Percentiles rank a stretch among this genome's conserved stretches.
These are phyloP conservation scores for Meta bourneti DNA, from an alignment of 2,888 invertebrate species.

Conservation along the genomic window DNA sequence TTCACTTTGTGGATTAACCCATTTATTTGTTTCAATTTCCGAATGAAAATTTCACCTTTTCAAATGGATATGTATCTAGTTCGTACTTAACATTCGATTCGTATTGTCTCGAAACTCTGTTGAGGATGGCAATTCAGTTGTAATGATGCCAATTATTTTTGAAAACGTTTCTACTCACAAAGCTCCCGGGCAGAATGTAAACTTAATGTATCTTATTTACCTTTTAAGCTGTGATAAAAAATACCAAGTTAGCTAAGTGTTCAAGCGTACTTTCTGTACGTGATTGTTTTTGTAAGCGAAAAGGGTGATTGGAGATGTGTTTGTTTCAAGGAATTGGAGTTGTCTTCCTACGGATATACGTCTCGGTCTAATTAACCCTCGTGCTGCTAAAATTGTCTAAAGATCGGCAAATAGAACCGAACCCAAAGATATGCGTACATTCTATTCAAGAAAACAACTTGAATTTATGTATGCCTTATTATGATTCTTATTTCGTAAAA, in stretches of 20 bases:
- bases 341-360: neutral
- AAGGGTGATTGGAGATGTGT: neutral
- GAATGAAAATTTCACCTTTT: slow-evolving; percentile 4
- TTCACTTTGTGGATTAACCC: slow-evolving; percentile 36
- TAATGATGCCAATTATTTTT: neutral
- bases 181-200: neutral
- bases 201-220: neutral
- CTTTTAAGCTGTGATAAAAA: neutral
- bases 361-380: neutral
- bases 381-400: neutral
- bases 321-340: neutral
- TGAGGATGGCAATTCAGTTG: neutral
- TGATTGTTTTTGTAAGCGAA: neutral
- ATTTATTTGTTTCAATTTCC: slow-evolving; percentile 21
- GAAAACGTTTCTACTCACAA: neutral
- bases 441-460: neutral
- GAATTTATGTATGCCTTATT: neutral
- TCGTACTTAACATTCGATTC: slow-evolving; percentile 26
- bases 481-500: neutral
- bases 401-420: neutral
- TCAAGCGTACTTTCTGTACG: neutral
- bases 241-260: neutral
- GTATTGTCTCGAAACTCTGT: neutral
- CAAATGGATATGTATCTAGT: neutral
- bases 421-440: neutral